phyloP scores from a whole-genome alignment of 2,113 vertebrate genomes.

The Seriola quinqueradiata region DNA sequence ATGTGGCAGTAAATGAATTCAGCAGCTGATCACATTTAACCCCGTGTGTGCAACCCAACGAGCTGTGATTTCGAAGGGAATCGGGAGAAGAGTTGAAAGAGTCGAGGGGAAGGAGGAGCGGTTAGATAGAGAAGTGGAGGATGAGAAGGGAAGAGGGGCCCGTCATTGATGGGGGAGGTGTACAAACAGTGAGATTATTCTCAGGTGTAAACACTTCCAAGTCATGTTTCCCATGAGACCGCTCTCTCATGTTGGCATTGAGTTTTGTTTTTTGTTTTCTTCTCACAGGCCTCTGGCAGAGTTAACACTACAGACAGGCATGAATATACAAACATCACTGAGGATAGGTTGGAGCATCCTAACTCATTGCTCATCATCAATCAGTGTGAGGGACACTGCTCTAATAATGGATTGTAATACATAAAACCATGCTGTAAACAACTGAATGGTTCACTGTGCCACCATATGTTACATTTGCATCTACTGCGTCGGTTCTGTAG shows the following conservation, averaged over 20 bases:
- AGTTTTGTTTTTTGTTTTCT: constrained; percentile 6
- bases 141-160: neutral
- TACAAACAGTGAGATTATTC: neutral
- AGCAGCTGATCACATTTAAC: constrained; percentile 32
- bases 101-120: neutral
- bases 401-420: neutral
- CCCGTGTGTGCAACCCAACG: neutral
- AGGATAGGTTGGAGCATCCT: neutral
- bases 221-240: neutral
- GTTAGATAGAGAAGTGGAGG: neutral
- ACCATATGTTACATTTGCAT: neutral
- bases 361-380: neutral
- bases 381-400: neutral
- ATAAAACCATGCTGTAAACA: neutral
- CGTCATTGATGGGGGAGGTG: neutral
- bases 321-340: neutral
- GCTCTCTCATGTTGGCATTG: neutral
- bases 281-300: neutral
- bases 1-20: constrained; percentile 1
- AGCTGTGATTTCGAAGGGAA: constrained; percentile 21
- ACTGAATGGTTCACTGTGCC: neutral
- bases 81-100: neutral
- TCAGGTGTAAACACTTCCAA: neutral
- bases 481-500: constrained; percentile 1
- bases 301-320: neutral